phyloP scores from a whole-genome alignment of 2,888 invertebrate genomes.

The Cephus runcator region DNA sequence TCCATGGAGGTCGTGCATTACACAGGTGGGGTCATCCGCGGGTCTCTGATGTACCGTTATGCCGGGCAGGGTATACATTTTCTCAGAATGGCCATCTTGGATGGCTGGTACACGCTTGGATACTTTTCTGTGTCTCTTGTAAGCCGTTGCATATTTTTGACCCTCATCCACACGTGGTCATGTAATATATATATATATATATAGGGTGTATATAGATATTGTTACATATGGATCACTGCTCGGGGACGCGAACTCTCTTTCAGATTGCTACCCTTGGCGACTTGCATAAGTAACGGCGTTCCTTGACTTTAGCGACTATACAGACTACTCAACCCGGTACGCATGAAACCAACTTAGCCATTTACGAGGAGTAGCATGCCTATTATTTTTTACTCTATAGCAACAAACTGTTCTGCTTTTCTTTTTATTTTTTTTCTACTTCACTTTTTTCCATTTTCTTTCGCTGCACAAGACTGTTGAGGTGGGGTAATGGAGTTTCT shows the following conservation, averaged over 20 bases:
- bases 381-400: background rate
- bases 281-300: background rate
- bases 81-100: slow-evolving; percentile 39
- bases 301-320: background rate
- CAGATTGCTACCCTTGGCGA: background rate
- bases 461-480: background rate
- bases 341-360: background rate
- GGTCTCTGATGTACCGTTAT: slow-evolving; percentile 58
- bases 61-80: slow-evolving; percentile 46
- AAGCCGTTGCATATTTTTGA: slow-evolving; percentile 31
- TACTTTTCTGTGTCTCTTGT: slow-evolving; percentile 9
- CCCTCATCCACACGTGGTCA: slow-evolving; percentile 15
- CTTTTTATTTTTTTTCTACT: background rate
- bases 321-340: background rate
- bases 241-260: background rate
- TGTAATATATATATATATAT: background rate
- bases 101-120: slow-evolving; percentile 6
- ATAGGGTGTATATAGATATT: background rate
- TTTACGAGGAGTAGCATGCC: background rate
- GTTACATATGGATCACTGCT: background rate
- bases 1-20: slow-evolving; percentile 56
- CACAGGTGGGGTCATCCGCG: slow-evolving; percentile 59
- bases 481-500: background rate
- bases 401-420: background rate
- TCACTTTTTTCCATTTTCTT: background rate